phyloP scores from a whole-genome alignment of 1,140 invertebrate species.

The Plutomurus gul region DNA sequence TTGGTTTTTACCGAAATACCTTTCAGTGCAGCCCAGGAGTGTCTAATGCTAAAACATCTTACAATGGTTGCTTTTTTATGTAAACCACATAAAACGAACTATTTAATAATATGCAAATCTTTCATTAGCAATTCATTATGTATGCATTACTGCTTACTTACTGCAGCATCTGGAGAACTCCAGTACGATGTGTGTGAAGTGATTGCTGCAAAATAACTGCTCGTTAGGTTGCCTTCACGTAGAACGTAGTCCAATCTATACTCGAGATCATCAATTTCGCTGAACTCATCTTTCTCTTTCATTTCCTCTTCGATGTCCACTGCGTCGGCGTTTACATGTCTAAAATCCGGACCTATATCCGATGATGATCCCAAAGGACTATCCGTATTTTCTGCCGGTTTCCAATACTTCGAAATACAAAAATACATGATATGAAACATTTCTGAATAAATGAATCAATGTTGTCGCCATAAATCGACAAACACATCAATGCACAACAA shows the following conservation, averaged over 20 bases:
- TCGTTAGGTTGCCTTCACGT: conserved; percentile 62
- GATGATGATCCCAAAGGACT: background rate
- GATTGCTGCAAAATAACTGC: conserved; percentile 69
- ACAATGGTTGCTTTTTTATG: too few relatives aligned
- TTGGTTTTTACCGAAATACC: too few relatives aligned
- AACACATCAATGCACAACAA: too few relatives aligned
- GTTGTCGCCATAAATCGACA: too few relatives aligned
- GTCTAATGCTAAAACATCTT: too few relatives aligned
- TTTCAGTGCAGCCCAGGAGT: too few relatives aligned
- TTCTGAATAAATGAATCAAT: too few relatives aligned
- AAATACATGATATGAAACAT: too few relatives aligned
- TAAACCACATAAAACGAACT: too few relatives aligned
- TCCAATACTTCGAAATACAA: conserved; percentile 41
- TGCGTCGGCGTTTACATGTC: background rate
- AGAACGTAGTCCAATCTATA: conserved; percentile 71
- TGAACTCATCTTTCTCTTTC: background rate
- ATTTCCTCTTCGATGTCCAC: background rate
- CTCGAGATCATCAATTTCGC: conserved; percentile 61
- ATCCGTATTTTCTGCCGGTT: background rate
- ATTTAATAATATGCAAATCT: too few relatives aligned
- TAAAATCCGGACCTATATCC: background rate
- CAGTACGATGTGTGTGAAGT: conserved; percentile 75
- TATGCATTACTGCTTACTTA: too few relatives aligned
- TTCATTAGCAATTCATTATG: too few relatives aligned
- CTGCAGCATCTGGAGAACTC: conserved; percentile 71